Evolutionary conservation across 2,797 vertebrate species (phyloP), one percentile per base, ranked within the genome.

Genomic region (Malacoctenus gilli): DNA sequence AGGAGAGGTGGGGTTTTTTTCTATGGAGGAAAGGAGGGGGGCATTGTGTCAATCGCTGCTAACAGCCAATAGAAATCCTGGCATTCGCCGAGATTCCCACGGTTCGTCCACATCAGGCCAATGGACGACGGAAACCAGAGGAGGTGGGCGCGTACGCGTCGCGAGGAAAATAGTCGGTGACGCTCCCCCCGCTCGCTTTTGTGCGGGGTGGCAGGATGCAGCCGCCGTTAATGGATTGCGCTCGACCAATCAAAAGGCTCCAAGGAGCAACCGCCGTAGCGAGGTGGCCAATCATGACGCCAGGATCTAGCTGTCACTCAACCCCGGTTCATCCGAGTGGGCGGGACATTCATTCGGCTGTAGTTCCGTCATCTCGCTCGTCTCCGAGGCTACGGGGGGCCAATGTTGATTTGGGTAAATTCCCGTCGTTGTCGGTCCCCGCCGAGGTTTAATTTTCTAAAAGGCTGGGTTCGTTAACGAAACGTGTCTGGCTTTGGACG

Each of bases 331-430:
- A 25, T 41, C 8, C 2, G 5, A 44, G 43, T 53, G 18, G 90
- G 88, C 83, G 87, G 88, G 85, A 47, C 60, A 2, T 66, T 65
- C 49, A 16, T 53, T 63, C 22, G 71, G 53, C 83, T 71, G 77
- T 81, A 89, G 89, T 89, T 89, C 86, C 88, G 84, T 91, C 87
- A 85, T 84, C 63, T 67, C 56, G 83, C 77, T 80, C 59, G 68
- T 82, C 80, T 75, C 74, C 74, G 85, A 68, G 85, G 61, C 79
- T 85, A 80, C 82, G 61, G 82, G 82, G 80, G 78, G 69, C 56
- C 74, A 58, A 80, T 85, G 85, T 84, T 84, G 82, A 85, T 87
- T 77, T 76, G 65, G 79, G 61, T 59, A 54, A 74, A 63, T 73
- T 74, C 42, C 64, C 43, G 49, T 71, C 68, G 68, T 43, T 39